Base-by-base conservation (phyloP, 2,888 invertebrate genomes). In the Philereme transversata region DNA sequence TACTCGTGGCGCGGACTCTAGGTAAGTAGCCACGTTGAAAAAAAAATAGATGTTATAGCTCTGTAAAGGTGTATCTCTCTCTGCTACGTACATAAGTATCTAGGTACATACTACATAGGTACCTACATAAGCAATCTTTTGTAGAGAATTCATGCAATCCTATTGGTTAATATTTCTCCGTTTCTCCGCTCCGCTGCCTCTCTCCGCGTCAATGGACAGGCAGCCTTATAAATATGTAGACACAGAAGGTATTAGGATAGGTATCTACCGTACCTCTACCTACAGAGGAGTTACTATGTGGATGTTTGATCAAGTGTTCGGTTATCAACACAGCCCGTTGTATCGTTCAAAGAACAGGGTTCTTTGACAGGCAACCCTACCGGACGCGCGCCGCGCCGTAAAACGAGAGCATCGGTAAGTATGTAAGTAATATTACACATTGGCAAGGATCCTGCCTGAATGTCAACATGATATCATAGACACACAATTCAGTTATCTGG, bases 271-370 rank as follows among this genome's bases (percentile, higher is more conserved):
- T 22, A 22, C 22, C 22, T 22, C 34, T 57, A 53, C 46, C 52
- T 62, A 64, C 58, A 64, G 62, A 57, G 53, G 53, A 68, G 57
- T 67, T 56, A 60, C 53, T 62, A 66, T 65, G 62, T 66, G 70
- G 67, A 73, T 89, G 83, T 90, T 90, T 90, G 88, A 86, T 87
- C 89, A 90, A 89, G 89, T 89, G 89, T 83, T 76, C 73, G 78
- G 75, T 84, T 86, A 87, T 86, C 87, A 86, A 81, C 74, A 85
- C 77, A 78, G 78, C 69, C 65, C 74, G 74, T 79, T 86, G 81
- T 85, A 60, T 62, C 74, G 53, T 49, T 61, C 68, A 66, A 81
- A 85, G 81, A 86, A 85, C 72, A 79, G 65, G 50, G 72, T 69
- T 77, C 85, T 81, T 87, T 87, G 76, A 68, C 79, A 79, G 59